Base-by-base conservation (phyloP, 92 coral and sea anemone genomes). In the Isaurus tuberculatus region DNA sequence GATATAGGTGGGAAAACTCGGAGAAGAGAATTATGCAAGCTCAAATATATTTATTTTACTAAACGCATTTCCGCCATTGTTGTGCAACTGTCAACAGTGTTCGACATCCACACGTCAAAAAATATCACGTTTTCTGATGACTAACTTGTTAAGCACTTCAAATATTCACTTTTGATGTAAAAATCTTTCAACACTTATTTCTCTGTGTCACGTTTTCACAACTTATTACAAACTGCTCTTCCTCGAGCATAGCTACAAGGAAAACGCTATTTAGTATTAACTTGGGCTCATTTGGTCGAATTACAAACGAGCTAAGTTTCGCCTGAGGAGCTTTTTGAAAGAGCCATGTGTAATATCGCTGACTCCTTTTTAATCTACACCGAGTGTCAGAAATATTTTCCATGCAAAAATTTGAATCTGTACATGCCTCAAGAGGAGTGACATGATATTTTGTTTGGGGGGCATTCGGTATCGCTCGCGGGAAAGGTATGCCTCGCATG, bases 61-160 rank as follows among this genome's bases (percentile, higher is more conserved):
- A 19, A 67, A 67, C 46, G 48, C 72, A 23, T 22, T 69, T 69
- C 74, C 53, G 48, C 74, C 53, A 69, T 69, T 69, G 74, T 23
- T 69, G 51, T 44, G 51, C 51, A 44, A 44, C 51, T 44, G 51
- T 44, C 27, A 69, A 34, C 9, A 3, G 13, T 26, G 5, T 5
- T 36, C 0, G 2, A 69, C 53, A 34, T 69, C 37, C 44, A 36
- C 53, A 69, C 74, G 10, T 69, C 74, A 32, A 36, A 69, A 33
- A 11, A 33, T 69, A 69, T 17, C 48, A 69, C 53, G 30, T 69
- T 3, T 15, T 69, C 74, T 37, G 48, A 69, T 69, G 74, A 67
- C 72, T 67, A 67, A 69, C 74, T 69, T 19, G n/a, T 69, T 69
- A 69, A 69, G 26, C 37, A 69, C 37, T 69, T 46, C 10, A 66